phyloP scores from a whole-genome alignment of 1,140 invertebrate species.

The Lepeophtheirus salmonis region DNA sequence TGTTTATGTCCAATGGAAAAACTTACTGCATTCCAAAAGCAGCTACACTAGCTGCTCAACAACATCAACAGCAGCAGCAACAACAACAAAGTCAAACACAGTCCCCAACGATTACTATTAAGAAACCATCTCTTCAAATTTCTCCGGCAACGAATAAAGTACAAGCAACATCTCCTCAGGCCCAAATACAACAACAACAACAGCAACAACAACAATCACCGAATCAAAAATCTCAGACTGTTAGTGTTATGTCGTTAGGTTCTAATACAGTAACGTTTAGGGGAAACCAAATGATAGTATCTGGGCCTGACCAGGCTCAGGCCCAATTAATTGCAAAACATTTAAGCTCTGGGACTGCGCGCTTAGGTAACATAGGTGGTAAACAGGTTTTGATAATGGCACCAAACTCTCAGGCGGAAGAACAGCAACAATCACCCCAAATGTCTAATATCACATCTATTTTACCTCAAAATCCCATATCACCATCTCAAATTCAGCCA shows the following conservation, averaged over 20 bases:
- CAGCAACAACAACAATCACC: no score
- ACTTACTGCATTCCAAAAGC: constrained; percentile 14
- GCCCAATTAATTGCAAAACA: constrained; percentile 38
- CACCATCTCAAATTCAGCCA: constrained; percentile 1
- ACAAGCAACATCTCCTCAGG: not conserved
- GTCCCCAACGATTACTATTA: not conserved
- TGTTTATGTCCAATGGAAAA: constrained; percentile 10
- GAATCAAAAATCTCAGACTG: no score
- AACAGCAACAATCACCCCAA: not conserved
- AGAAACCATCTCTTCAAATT: not conserved
- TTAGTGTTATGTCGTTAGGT: constrained; percentile 14
- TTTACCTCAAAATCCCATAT: not conserved
- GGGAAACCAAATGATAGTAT: constrained; percentile 22
- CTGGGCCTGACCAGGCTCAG: constrained; percentile 20
- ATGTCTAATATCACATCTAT: not conserved
- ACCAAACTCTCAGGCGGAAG: not conserved
- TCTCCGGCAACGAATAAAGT: not conserved
- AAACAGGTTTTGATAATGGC: constrained; percentile 50
- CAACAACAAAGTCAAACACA: not conserved
- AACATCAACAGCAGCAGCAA: not conserved
- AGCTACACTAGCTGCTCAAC: constrained; percentile 6
- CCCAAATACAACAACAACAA: not conserved
- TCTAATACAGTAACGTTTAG: constrained; percentile 16
- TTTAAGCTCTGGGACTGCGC: constrained; percentile 51
- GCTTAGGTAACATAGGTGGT: constrained; percentile 57